Evolutionary conservation across 2,888 invertebrate genomes (phyloP), one percentile per base, ranked within the genome.

Genomic region (Hypomecis punctinalis): DNA sequence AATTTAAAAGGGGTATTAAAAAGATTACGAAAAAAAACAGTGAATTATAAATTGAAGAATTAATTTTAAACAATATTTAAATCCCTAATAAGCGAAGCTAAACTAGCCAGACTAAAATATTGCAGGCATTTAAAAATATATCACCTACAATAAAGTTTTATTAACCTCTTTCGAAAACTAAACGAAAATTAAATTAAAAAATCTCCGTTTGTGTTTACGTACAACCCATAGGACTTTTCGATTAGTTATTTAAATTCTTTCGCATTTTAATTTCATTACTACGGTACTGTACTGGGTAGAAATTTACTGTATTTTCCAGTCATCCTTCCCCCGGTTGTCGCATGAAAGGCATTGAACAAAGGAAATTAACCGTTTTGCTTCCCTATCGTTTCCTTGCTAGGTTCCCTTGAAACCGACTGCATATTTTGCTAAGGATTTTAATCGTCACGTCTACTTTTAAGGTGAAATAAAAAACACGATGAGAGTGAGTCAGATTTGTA

Each of bases 281-380:
- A n/a, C 74, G 79, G 80, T 79, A 11, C 49, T 7, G 80, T 78
- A 11, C 49, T 7, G 49, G 36, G 37, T 37, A 83, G 83, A 85
- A 83, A 84, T 83, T 79, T 83, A 83, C 83, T 82, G 80, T 80
- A 79, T 72, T 75, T 78, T 75, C 80, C 78, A 75, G 76, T 74
- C 77, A 76, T 76, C 72, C 78, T 79, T 80, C 83, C 81, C 80
- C 81, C 86, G 85, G 86, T 86, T 86, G 84, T 87, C 86, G 81
- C 85, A 84, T 88, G 86, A 87, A 88, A 88, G 85, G 81, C 84
- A 84, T 87, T 86, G 87, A 88, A 88, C 85, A 87, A 85, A 84
- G 80, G 76, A 84, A 85, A 88, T 84, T 81, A 86, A 85, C 81
- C 82, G 81, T 84, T 83, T 78, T 76, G 76, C 76, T 76, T 78